phyloP scores from a whole-genome alignment of 64 coral and sea anemone genomes.

The Montipora capricornis region DNA sequence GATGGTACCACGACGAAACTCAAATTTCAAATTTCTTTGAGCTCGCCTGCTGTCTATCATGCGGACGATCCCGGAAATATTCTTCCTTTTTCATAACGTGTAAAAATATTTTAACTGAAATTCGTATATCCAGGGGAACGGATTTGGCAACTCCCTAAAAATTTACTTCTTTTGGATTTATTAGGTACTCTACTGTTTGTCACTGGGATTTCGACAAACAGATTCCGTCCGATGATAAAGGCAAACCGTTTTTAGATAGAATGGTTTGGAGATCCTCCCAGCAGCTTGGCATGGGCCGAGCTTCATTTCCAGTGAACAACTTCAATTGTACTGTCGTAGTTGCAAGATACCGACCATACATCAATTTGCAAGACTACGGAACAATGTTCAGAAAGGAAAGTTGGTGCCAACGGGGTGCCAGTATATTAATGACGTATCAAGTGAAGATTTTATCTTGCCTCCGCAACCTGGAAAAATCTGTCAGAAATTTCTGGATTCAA shows the following conservation, averaged over 20 bases:
- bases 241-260: constrained; percentile 25
- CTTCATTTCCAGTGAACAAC: constrained; percentile 26
- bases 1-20: no score
- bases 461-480: constrained; percentile 17
- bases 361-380: constrained; percentile 17
- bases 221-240: neutral
- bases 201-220: constrained; percentile 37
- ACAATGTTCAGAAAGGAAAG: constrained; percentile 19
- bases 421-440: constrained; percentile 3
- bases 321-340: constrained; percentile 42
- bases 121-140: no score
- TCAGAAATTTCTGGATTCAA: constrained; percentile 52
- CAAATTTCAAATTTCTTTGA: no score
- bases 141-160: no score
- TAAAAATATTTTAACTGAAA: no score
- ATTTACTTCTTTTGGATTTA: no score
- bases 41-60: no score
- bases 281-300: constrained; percentile 20
- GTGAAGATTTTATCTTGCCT: constrained; percentile 27
- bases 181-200: constrained; percentile 37
- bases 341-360: constrained; percentile 23
- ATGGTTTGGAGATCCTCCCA: constrained; percentile 3
- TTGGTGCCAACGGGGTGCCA: constrained; percentile 38
- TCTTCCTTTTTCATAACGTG: no score
- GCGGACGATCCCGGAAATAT: no score